These are phyloP conservation scores for Icerya purchasi DNA, from an alignment of 2,888 invertebrate genomes.

Conservation along the genomic window DNA sequence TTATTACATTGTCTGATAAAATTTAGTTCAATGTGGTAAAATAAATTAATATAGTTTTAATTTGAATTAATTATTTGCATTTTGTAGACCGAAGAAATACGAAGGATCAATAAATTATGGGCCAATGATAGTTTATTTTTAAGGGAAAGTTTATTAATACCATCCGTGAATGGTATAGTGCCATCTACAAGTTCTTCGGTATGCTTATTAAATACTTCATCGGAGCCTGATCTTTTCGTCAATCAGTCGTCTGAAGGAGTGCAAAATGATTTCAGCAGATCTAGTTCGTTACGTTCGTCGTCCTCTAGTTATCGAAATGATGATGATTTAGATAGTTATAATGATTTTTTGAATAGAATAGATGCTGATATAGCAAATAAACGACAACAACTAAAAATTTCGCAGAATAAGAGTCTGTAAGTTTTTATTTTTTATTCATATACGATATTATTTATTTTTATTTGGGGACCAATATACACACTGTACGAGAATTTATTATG, in stretches of 20 bases:
- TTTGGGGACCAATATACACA: too few relatives aligned
- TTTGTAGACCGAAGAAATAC: constrained; percentile 77
- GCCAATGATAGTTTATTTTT: constrained; percentile 83
- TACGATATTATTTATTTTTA: too few relatives aligned
- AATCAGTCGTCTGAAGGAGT: constrained; percentile 14
- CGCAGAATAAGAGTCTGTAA: constrained; percentile 63
- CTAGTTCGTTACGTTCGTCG: constrained; percentile 10
- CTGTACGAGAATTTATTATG: too few relatives aligned
- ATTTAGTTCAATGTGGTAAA: too few relatives aligned
- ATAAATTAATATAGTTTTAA: too few relatives aligned
- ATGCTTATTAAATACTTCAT: constrained; percentile 18
- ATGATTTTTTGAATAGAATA: constrained; percentile 60
- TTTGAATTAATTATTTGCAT: constrained; percentile 19
- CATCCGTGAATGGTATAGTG: constrained; percentile 28
- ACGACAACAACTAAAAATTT: constrained; percentile 59
- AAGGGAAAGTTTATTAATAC: constrained; percentile 68
- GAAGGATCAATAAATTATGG: constrained; percentile 74
- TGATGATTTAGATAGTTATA: constrained; percentile 50
- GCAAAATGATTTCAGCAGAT: constrained; percentile 4
- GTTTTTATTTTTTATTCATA: too few relatives aligned
- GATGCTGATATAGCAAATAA: constrained; percentile 65
- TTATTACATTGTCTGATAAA: too few relatives aligned
- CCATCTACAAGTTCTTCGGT: constrained; percentile 12
- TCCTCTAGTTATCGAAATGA: constrained; percentile 13
- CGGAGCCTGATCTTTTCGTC: constrained; percentile 27